phyloP scores from a whole-genome alignment of 2,888 invertebrate genomes.

The Ephialtes manifestator region DNA sequence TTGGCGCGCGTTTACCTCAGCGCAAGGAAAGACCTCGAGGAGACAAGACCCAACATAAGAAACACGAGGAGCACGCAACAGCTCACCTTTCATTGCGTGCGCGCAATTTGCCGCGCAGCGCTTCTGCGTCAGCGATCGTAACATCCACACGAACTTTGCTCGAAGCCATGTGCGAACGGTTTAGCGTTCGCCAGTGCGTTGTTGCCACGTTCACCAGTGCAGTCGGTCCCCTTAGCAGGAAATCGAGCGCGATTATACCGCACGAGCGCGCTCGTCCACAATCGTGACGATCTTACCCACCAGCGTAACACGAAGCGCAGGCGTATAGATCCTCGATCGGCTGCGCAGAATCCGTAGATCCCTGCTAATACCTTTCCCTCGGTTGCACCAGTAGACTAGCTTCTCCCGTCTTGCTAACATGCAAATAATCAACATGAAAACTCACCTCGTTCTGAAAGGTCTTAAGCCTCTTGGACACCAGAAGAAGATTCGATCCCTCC shows the following conservation, averaged over 20 bases:
- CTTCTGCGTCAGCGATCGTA: conserved; percentile 5
- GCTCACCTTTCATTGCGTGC: conserved; percentile 39
- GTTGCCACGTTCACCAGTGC: conserved; percentile 71
- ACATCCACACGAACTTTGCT: conserved; percentile 69
- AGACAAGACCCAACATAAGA: not conserved
- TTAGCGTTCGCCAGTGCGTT: conserved; percentile 50
- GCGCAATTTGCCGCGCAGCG: not conserved
- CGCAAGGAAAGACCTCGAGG: not conserved
- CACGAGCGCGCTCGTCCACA: not conserved
- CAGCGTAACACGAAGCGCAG: not conserved
- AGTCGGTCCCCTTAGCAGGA: not conserved
- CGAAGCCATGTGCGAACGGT: conserved; percentile 60
- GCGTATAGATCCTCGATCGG: conserved; percentile 21
- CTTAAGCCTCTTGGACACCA: conserved; percentile 70
- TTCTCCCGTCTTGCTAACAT: not conserved
- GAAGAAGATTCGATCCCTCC: conserved; percentile 73
- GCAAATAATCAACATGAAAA: conserved; percentile 4
- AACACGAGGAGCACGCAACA: not conserved
- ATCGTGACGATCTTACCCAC: not conserved
- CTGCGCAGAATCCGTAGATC: conserved; percentile 55
- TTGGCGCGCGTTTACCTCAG: not conserved
- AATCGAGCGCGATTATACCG: not conserved
- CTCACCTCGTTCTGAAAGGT: conserved; percentile 73
- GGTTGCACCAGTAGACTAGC: not conserved
- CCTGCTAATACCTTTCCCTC: not conserved